Evolutionary conservation across 2,888 invertebrate species (phyloP).

Genomic region (Troilus luridus): DNA sequence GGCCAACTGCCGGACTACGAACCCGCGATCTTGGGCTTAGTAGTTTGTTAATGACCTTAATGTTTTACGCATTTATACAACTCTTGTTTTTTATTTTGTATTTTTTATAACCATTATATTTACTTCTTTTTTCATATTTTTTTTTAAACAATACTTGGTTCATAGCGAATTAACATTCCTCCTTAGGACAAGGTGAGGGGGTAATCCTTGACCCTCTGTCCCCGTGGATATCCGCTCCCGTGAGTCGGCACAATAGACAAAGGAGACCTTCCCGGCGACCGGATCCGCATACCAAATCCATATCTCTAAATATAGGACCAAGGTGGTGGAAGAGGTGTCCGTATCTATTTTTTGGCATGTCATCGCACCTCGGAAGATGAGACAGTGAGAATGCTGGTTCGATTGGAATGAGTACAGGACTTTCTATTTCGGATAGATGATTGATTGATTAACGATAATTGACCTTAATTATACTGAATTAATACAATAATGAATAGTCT

Average conservation of each 20-base stretch:
- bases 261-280: slow-evolving; percentile 39
- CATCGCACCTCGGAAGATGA: not conserved
- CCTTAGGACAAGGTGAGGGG: slow-evolving; percentile 32
- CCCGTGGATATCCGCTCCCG: slow-evolving; percentile 47
- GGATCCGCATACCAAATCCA: slow-evolving; percentile 29
- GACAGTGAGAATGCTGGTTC: not conserved
- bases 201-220: slow-evolving; percentile 46
- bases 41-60: too few relatives aligned
- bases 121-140: not conserved
- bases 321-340: slow-evolving; percentile 8
- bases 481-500: too few relatives aligned
- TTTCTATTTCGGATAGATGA: not conserved
- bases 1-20: too few relatives aligned
- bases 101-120: not conserved
- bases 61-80: too few relatives aligned
- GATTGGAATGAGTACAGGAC: not conserved
- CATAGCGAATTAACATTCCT: slow-evolving; percentile 5
- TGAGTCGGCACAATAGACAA: slow-evolving; percentile 53
- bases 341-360: not conserved
- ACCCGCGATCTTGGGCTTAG: too few relatives aligned
- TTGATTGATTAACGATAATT: too few relatives aligned
- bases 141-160: not conserved
- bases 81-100: not conserved
- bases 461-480: too few relatives aligned
- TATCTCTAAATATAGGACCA: slow-evolving; percentile 31